Conservation (phyloP, 1,140 invertebrate genomes). For the Stegodyphus dumicola region DNA sequence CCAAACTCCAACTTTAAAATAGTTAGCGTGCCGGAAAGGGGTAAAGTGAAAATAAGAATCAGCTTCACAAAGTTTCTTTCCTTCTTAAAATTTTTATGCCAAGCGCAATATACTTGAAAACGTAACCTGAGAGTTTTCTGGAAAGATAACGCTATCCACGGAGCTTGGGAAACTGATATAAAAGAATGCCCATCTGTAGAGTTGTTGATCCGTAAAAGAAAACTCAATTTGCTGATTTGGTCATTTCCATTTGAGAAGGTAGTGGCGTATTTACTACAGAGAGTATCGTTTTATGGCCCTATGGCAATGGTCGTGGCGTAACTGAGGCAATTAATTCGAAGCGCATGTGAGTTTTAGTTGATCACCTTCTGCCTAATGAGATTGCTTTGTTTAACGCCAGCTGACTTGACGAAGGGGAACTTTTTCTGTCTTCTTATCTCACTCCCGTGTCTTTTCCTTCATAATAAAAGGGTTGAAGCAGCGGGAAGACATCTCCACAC, state of each 20-base stretch:
- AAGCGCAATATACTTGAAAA: no score
- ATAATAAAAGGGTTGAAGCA: conserved; percentile 23
- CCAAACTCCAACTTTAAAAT: no score
- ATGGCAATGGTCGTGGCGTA: conserved; percentile 18
- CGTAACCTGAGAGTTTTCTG: no score
- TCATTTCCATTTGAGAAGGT: background rate
- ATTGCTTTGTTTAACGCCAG: conserved; percentile 42
- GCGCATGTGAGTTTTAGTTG: conserved; percentile 9
- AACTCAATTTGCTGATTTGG: background rate
- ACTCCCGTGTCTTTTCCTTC: background rate
- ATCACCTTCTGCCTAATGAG: conserved; percentile 31
- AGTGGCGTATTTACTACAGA: conserved; percentile 14
- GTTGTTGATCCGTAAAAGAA: no score
- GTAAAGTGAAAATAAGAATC: no score
- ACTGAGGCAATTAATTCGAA: conserved; percentile 23
- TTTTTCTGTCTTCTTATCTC: background rate
- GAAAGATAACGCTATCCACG: no score
- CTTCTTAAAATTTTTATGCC: no score
- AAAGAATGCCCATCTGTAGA: no score
- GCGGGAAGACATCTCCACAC: conserved; percentile 6
- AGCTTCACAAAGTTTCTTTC: no score
- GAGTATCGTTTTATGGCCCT: background rate
- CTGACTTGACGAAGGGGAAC: conserved; percentile 21
- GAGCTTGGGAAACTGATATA: no score
- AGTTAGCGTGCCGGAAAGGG: no score